Evolutionary conservation across 2,113 vertebrate genomes (phyloP).

Genomic region (Sorex fumeus): DNA sequence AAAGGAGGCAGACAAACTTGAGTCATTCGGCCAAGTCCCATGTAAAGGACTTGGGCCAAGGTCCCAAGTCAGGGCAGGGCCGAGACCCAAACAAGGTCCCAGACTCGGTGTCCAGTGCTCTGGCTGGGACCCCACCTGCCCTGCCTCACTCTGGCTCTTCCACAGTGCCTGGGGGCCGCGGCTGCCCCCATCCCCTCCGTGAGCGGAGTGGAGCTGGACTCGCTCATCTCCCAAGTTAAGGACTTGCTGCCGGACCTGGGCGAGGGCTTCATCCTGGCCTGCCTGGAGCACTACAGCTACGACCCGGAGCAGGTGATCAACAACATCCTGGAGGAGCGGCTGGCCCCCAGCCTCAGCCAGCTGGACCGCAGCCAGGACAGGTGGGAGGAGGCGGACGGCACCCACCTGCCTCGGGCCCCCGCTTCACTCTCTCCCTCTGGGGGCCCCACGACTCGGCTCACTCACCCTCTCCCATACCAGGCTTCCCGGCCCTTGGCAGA

Average conservation of each 20-base stretch:
- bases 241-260: constrained; percentile 96
- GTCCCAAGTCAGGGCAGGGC: neutral
- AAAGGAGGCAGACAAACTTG: neutral
- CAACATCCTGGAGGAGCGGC: constrained; percentile 95
- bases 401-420: neutral
- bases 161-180: constrained; percentile 72
- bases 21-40: neutral
- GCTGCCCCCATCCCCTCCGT: constrained; percentile 68
- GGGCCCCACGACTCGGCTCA: neutral
- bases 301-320: constrained; percentile 95
- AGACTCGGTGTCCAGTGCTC: neutral
- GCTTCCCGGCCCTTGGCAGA: neutral
- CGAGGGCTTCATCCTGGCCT: constrained; percentile 96
- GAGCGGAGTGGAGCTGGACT: constrained; percentile 93
- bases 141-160: neutral
- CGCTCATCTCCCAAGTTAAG: constrained; percentile 94
- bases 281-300: constrained; percentile 94
- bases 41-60: neutral
- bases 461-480: neutral
- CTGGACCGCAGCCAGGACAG: constrained; percentile 94
- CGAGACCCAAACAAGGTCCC: neutral
- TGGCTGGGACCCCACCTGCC: neutral
- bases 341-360: constrained; percentile 89
- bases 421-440: neutral
- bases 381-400: constrained; percentile 78